Percentiles rank a stretch among this genome's conserved stretches.
Conservation (phyloP, 2,113 vertebrate species). For the Oostethus manadensis region DNA sequence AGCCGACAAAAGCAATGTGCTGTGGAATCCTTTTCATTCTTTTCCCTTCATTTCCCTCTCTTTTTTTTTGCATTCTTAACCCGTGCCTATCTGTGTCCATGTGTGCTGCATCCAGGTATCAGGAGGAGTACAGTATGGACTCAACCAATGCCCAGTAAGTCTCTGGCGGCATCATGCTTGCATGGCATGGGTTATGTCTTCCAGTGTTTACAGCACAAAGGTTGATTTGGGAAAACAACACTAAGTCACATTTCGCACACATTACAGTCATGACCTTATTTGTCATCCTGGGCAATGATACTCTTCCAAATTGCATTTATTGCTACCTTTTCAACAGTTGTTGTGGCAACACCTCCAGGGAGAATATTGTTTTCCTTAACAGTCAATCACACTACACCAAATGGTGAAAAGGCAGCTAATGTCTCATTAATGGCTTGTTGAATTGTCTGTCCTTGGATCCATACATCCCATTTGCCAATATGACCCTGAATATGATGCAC, state of each 20-base stretch:
- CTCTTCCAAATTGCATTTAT: constrained; percentile 3
- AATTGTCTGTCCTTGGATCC: constrained; percentile 7
- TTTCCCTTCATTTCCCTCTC: constrained; percentile 18
- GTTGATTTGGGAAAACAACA: constrained; percentile 10
- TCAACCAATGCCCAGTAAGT: constrained; percentile 86
- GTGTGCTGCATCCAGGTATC: constrained; percentile 70
- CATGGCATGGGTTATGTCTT: constrained; percentile 57
- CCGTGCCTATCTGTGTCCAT: constrained; percentile 62
- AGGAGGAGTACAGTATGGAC: constrained; percentile 90
- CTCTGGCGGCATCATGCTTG: constrained; percentile 60
- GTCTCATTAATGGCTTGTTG: constrained; percentile 12
- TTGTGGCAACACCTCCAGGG: constrained; percentile 17
- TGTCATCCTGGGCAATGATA: constrained; percentile 4
- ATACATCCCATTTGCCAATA: constrained; percentile 5
- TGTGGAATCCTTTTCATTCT: constrained; percentile 16
- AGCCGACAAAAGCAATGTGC: constrained; percentile 16
- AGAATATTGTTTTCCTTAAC: not conserved
- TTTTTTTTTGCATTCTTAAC: constrained; percentile 33
- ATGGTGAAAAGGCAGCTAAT: constrained; percentile 53
- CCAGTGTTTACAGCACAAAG: constrained; percentile 20
- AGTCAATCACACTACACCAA: constrained; percentile 27
- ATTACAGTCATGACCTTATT: constrained; percentile 8
- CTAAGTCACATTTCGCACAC: constrained; percentile 7
- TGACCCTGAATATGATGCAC: not conserved
- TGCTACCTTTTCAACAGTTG: constrained; percentile 56